Evolutionary conservation across 1,140 invertebrate species (phyloP).

Genomic region (Drosophila setifemur): DNA sequence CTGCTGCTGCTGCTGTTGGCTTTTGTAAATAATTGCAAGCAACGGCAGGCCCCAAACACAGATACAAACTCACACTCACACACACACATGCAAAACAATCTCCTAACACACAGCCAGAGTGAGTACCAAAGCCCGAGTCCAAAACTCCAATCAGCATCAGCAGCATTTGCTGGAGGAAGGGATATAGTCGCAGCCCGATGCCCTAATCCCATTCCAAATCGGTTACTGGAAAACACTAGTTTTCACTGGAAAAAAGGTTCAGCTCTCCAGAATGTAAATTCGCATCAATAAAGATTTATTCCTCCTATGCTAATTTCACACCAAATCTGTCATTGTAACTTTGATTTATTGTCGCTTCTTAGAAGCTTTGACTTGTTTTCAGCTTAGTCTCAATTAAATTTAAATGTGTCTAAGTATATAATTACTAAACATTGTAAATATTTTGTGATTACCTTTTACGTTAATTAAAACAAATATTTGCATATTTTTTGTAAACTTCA

Average conservation of each 20-base stretch:
- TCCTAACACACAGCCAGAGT: constrained; percentile 22
- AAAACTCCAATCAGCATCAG: constrained; percentile 42
- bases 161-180: neutral
- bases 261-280: neutral
- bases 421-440: too few species aligned
- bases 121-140: constrained; percentile 43
- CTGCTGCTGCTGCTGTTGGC: constrained; percentile 39
- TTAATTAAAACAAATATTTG: neutral
- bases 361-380: neutral
- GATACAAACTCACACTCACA: constrained; percentile 17
- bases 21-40: constrained; percentile 80
- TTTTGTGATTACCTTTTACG: too few species aligned
- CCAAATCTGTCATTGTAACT: neutral
- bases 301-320: neutral
- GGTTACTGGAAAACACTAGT: neutral
- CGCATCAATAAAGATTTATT: neutral
- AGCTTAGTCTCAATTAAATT: constrained; percentile 1
- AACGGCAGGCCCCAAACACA: constrained; percentile 59
- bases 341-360: neutral
- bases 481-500: too few species aligned
- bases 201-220: neutral
- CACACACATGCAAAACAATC: constrained; percentile 14
- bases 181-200: constrained; percentile 8
- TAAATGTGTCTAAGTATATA: neutral
- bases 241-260: neutral